A percentile compares a stretch with the other conserved stretches of the same genome.
phyloP scores from a whole-genome alignment of 2,888 invertebrate genomes.

The Watsonalla binaria region DNA sequence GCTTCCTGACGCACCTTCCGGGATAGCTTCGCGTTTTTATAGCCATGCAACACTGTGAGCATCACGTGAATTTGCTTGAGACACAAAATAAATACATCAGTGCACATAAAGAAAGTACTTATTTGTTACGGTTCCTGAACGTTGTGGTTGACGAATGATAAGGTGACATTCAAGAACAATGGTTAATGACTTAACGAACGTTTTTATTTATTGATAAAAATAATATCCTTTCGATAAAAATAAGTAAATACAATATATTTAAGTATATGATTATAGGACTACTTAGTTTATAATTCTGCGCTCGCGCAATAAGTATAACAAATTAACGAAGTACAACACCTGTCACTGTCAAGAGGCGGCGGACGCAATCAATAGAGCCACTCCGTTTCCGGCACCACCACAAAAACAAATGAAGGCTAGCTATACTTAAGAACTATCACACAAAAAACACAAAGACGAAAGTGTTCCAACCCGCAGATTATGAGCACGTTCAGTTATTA shows the following conservation, averaged over 20 bases:
- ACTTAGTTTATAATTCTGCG: background rate
- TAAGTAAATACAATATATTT: background rate
- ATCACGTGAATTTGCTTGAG: background rate
- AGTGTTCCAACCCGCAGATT: conserved; percentile 75
- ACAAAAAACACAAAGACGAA: conserved; percentile 73
- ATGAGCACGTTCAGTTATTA: conserved; percentile 77
- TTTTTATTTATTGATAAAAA: too few relatives aligned
- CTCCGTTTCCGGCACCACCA: conserved; percentile 62
- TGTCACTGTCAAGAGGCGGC: conserved; percentile 39
- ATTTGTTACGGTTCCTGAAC: too few relatives aligned
- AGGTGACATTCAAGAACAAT: too few relatives aligned
- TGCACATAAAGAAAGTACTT: too few relatives aligned
- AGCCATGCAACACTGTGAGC: background rate
- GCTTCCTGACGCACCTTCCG: conserved; percentile 46
- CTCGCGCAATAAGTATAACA: conserved; percentile 17
- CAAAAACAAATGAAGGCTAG: conserved; percentile 74
- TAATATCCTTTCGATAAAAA: too few relatives aligned
- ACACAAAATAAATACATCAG: background rate
- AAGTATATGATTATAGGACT: background rate
- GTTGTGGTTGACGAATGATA: too few relatives aligned
- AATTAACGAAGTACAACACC: conserved; percentile 48
- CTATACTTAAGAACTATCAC: conserved; percentile 21
- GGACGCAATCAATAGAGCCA: conserved; percentile 63
- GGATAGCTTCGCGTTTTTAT: conserved; percentile 10
- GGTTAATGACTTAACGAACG: too few relatives aligned